phyloP scores from a whole-genome alignment of 2,888 invertebrate species.

The Morpho helenor region DNA sequence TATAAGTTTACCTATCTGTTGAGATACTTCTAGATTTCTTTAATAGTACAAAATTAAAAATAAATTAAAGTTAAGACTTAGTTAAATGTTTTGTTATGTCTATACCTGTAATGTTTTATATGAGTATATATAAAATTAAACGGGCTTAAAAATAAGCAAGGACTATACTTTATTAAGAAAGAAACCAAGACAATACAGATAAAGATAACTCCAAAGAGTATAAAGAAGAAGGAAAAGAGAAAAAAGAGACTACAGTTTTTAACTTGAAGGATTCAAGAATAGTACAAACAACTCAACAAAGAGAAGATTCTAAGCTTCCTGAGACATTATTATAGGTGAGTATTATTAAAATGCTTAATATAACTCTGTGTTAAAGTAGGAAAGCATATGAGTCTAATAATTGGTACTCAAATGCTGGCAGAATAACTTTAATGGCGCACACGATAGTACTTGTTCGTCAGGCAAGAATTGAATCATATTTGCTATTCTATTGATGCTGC shows the following conservation, averaged over 20 bases:
- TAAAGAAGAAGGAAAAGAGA: conserved; percentile 23
- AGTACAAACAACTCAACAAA: conserved; percentile 11
- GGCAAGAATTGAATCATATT: not conserved
- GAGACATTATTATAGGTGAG: conserved; percentile 19
- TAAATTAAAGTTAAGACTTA: conserved; percentile 76
- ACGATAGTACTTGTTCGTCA: not conserved
- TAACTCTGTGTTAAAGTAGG: conserved; percentile 1
- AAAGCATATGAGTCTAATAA: not conserved
- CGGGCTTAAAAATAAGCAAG: conserved; percentile 61
- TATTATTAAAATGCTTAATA: not conserved
- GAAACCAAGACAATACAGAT: conserved; percentile 53
- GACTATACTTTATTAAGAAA: conserved; percentile 51
- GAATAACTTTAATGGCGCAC: not conserved
- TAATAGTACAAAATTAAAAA: conserved; percentile 77
- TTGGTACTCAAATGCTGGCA: not conserved
- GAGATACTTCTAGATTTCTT: conserved; percentile 74
- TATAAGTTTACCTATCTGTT: conserved; percentile 74
- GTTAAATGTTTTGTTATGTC: conserved; percentile 72
- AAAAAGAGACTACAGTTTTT: conserved; percentile 14
- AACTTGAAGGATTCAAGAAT: conserved; percentile 8
- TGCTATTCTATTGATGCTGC: no score
- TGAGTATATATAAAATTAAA: conserved; percentile 60
- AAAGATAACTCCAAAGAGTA: conserved; percentile 27
- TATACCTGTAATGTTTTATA: conserved; percentile 75
- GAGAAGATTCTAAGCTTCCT: conserved; percentile 15